phyloP scores from a whole-genome alignment of 2,797 vertebrate genomes.

The Lithobates pipiens region DNA sequence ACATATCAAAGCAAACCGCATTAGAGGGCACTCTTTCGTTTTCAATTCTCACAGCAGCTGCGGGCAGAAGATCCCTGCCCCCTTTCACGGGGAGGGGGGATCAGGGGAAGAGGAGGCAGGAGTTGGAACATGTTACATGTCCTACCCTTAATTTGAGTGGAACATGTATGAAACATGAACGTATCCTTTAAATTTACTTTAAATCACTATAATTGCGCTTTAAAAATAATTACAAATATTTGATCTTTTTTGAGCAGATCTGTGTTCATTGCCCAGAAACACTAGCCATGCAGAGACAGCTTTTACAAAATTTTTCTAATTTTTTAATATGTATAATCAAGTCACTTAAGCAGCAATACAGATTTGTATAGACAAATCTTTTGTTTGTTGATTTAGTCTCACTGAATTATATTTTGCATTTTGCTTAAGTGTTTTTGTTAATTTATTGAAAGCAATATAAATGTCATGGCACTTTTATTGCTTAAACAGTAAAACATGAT shows the following conservation, averaged over 20 bases:
- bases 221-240: too few species aligned
- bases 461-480: neutral
- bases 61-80: too few species aligned
- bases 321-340: neutral
- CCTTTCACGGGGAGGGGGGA: too few species aligned
- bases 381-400: slow-evolving; percentile 4
- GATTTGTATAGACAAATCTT: slow-evolving; percentile 7
- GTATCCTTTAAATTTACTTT: too few species aligned
- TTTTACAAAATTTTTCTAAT: neutral
- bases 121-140: too few species aligned
- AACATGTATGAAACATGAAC: too few species aligned
- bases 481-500: slow-evolving; percentile 29
- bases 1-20: too few species aligned
- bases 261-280: neutral
- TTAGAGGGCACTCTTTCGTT: too few species aligned
- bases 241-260: neutral
- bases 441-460: slow-evolving; percentile 1
- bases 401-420: slow-evolving; percentile 31
- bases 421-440: slow-evolving; percentile 1
- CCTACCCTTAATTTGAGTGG: too few species aligned
- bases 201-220: too few species aligned
- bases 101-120: too few species aligned
- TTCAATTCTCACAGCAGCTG: too few species aligned
- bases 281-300: neutral
- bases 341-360: slow-evolving; percentile 10